phyloP scores from a whole-genome alignment of 2,113 vertebrate genomes.

The Hemibagrus wyckioides region DNA sequence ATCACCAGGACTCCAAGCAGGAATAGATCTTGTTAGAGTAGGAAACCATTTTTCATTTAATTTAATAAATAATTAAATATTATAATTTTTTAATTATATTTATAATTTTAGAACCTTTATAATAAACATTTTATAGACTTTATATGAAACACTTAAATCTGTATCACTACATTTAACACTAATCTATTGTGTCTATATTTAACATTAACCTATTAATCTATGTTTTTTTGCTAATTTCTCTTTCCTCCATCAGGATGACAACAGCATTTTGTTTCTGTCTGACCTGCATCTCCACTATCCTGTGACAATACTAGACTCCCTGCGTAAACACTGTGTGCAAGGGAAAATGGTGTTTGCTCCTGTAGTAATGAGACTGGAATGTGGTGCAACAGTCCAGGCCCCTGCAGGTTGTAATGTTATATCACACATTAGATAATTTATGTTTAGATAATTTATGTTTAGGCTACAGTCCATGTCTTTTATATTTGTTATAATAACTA shows the following conservation, averaged over 20 bases:
- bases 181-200: neutral
- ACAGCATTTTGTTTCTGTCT: slow-evolving; percentile 83
- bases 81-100: neutral
- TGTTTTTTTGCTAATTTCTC: neutral
- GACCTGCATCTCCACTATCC: slow-evolving; percentile 86
- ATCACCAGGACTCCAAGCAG: slow-evolving; percentile 81
- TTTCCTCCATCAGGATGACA: slow-evolving; percentile 73
- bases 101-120: neutral
- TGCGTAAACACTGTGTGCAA: slow-evolving; percentile 83
- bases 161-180: neutral
- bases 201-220: neutral
- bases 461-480: neutral
- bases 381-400: slow-evolving; percentile 73
- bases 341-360: slow-evolving; percentile 83
- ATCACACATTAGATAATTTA: neutral
- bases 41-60: neutral
- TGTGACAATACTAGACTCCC: slow-evolving; percentile 69
- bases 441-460: neutral
- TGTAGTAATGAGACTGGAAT: slow-evolving; percentile 81
- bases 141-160: neutral
- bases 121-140: neutral
- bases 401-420: slow-evolving; percentile 55
- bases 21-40: slow-evolving; percentile 79
- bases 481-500: neutral
- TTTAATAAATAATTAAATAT: neutral